Base-by-base conservation (phyloP, 2,888 invertebrate species). In the Ectobius pallidus region DNA sequence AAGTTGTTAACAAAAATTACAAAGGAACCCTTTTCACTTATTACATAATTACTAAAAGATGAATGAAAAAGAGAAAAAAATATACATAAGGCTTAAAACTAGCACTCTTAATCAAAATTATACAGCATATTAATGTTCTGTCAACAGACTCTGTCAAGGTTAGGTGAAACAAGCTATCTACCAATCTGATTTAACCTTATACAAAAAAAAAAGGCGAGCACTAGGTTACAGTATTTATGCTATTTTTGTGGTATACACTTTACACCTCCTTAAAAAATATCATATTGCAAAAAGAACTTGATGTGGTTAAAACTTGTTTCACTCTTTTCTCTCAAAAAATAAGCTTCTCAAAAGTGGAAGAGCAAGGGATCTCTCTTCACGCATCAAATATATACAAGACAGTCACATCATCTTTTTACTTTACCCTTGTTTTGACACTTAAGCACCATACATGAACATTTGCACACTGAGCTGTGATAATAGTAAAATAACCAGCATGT, bases 71-170 rank as follows among this genome's bases (percentile, higher is more conserved):
- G 30, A 58, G 30, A 52, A 58, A 58, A 58, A 30, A 58, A 30
- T 30, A 58, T 58, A 58, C 55, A 55, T 32, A 30, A 52, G 25
- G 20, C 30, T 58, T 58, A 58, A 11, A 30, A 58, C 32, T 30
- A 58, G 30, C 32, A 58, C 58, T 7, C 34, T 34, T 11, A 58
- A 30, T 58, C 14, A 58, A 58, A 58, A 58, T 58, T 58, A 58
- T 58, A 58, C 58, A 58, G n/a, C 58, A 30, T 30, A 58, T 58
- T 58, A 58, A n/a, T n/a, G 58, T 58, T 58, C 16, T 58, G 27
- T 30, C 52, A 52, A 25, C 25, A 22, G 25, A 55, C 3, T 55
- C n/a, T 27, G 16, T 27, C 9, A n/a, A 30, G 16, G 30, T 30
- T 30, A 3, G 6, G 25, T 25, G 16, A 46, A 58, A 30, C 58